Evolutionary conservation across 35 echinoderm and acorn worm species (phyloP).

Genomic region (Chiridota heheva): DNA sequence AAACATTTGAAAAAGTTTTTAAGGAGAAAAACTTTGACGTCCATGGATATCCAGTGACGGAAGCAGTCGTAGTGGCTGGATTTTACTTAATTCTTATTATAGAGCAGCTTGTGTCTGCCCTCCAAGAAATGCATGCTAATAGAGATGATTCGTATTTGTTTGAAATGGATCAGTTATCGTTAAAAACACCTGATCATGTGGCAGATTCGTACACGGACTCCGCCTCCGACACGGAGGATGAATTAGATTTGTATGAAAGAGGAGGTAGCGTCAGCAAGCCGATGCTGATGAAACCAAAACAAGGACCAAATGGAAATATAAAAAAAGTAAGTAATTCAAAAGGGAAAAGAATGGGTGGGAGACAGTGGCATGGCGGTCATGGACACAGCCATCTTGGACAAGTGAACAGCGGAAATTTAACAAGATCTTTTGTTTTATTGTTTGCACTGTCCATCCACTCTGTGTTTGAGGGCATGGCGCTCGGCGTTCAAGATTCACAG

Average conservation of each 20-base stretch:
- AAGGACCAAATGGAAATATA: constrained; percentile 2
- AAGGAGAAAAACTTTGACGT: constrained; percentile 16
- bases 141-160: constrained; percentile 39
- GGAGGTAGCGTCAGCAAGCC: constrained; percentile 34
- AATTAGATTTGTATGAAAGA: constrained; percentile 55
- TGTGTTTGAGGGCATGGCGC: constrained; percentile 94
- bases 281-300: neutral
- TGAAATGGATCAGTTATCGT: constrained; percentile 42
- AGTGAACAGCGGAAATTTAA: constrained; percentile 21
- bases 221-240: neutral
- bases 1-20: constrained; percentile 75
- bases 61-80: constrained; percentile 75
- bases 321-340: constrained; percentile 5
- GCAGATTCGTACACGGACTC: neutral
- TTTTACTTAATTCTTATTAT: constrained; percentile 89
- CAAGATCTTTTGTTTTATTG: constrained; percentile 75
- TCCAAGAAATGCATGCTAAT: constrained; percentile 42
- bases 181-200: no score
- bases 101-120: constrained; percentile 59
- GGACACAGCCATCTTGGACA: constrained; percentile 84
- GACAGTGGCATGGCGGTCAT: constrained; percentile 20
- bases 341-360: neutral
- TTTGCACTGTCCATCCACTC: constrained; percentile 90
- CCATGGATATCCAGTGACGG: constrained; percentile 82
- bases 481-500: constrained; percentile 77